Evolutionary conservation across 2,113 vertebrate species (phyloP).

Genomic region (Heterotis niloticus): DNA sequence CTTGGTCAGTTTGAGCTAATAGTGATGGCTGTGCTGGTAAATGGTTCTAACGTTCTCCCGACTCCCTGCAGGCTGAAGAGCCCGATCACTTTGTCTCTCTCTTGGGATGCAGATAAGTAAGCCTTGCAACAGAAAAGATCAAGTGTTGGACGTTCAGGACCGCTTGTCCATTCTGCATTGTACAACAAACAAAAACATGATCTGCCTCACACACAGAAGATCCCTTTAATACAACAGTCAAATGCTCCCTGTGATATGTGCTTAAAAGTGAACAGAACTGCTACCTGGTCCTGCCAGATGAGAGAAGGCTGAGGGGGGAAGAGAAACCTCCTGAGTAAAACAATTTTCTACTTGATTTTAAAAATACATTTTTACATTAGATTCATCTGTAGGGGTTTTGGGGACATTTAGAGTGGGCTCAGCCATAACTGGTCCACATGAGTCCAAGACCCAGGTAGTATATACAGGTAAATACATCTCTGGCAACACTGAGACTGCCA

Average conservation of each 20-base stretch:
- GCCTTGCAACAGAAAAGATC: too few species aligned
- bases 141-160: conserved; percentile 18
- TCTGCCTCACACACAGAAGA: conserved; percentile 10
- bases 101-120: too few species aligned
- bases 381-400: too few species aligned
- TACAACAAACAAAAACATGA: conserved; percentile 4
- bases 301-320: background rate
- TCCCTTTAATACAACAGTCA: conserved; percentile 15
- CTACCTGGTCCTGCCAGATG: background rate
- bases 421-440: too few species aligned
- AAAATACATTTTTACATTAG: too few species aligned
- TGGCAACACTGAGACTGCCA: too few species aligned
- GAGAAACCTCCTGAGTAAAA: background rate
- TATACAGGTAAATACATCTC: too few species aligned
- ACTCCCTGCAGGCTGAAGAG: background rate
- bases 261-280: background rate
- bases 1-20: conserved; percentile 1
- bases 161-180: conserved; percentile 16
- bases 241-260: background rate
- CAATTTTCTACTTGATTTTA: background rate
- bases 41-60: background rate
- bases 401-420: too few species aligned
- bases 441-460: too few species aligned
- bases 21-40: background rate
- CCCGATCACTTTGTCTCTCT: too few species aligned